Base-by-base conservation (phyloP, 35 echinoderm and acorn worm species). In the Patiria miniata region DNA sequence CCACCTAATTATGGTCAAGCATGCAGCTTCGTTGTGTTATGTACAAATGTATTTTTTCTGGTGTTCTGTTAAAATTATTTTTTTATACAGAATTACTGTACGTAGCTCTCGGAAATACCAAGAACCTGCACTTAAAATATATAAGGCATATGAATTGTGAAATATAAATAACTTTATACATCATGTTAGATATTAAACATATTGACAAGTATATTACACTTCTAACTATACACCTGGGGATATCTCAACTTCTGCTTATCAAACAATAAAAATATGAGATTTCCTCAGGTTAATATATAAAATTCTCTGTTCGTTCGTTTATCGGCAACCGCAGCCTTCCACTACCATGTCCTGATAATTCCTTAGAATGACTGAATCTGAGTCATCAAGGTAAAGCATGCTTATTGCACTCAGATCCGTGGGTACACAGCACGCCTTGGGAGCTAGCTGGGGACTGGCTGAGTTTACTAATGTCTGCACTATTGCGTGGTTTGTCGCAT, bases 381-480 rank as follows among this genome's bases (percentile, higher is more conserved):
- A 40, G 50, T 92, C 92, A 61, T 94, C 90, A 80, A 94, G 78
- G 82, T 98, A 98, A 57, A 98, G 89, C 89, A 98, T 94, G 69
- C 92, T 98, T n/a, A 98, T 91, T 58, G 92, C 68, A 68, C 87
- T 89, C 33, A 98, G 89, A 86, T 98, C 95, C 86, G 95, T 98
- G 23, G 95, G 95, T 16, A 98, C 95, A 87, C 95, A 98, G 79
- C 95, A 98, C 18, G 92, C 95, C 61, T 92, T 86, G 5, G 95
- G 95, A 47, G 94, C 95, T 51, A 88, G 85, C 29, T 77, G 40
- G 32, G 96, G 86, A 58, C 94, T 88, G 23, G 90, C 92, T 19
- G 96, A 98, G 83, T 98, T 87, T 18, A 98, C 89, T 81, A 98
- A 91, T 78, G 96, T 98, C 77, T 98, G 96, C 83, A 98, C 96